These are phyloP conservation scores for Schrankia costaestrigalis DNA, from an alignment of 2,888 invertebrate species.

Conservation along the genomic window DNA sequence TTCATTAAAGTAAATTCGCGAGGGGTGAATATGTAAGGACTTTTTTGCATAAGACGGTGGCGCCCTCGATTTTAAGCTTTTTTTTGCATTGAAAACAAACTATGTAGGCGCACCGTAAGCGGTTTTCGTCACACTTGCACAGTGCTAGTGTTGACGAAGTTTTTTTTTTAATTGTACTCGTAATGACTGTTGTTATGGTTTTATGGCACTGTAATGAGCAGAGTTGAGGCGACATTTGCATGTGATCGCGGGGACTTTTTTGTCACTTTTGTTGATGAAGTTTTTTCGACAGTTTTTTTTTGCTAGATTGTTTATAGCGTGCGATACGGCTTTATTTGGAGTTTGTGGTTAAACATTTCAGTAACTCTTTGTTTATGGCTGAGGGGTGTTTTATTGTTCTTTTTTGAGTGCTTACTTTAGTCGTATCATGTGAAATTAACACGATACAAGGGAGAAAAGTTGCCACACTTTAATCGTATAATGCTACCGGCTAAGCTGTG, in stretches of 20 bases:
- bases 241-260: constrained; percentile 72
- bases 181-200: constrained; percentile 78
- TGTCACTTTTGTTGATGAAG: constrained; percentile 67
- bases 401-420: constrained; percentile 55
- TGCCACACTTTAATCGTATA: constrained; percentile 6
- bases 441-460: constrained; percentile 28
- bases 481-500: constrained; percentile 1
- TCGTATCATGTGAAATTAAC: constrained; percentile 44
- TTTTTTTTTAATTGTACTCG: constrained; percentile 76
- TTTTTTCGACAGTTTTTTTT: constrained; percentile 68
- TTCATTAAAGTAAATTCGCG: constrained; percentile 78
- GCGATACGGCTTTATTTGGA: constrained; percentile 68
- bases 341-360: constrained; percentile 77
- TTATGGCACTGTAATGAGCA: constrained; percentile 73
- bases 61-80: constrained; percentile 66
- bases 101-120: constrained; percentile 77
- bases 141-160: constrained; percentile 62
- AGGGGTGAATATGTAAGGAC: constrained; percentile 80
- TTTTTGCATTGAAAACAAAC: constrained; percentile 70
- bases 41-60: constrained; percentile 80
- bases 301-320: constrained; percentile 58
- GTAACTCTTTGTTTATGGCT: constrained; percentile 65
- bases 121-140: constrained; percentile 77
- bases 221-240: constrained; percentile 73
- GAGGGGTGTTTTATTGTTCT: constrained; percentile 65